Evolutionary conservation across 2,113 vertebrate genomes (phyloP).

Genomic region (Budorcas taxicolor): DNA sequence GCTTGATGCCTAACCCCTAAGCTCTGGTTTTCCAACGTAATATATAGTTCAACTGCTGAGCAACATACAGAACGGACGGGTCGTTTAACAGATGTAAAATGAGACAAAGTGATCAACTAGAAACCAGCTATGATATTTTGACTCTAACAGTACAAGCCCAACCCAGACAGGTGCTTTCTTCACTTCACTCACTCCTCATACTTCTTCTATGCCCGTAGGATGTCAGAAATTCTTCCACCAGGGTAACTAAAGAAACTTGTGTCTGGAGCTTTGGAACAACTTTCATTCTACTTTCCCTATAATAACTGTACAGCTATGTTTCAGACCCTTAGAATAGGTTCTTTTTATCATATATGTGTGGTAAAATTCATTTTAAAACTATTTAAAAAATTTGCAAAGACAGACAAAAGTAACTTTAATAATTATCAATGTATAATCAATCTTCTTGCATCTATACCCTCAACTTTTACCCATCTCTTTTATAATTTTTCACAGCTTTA

Average conservation of each 20-base stretch:
- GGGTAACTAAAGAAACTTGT: background rate
- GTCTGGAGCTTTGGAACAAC: background rate
- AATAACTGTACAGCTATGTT: background rate
- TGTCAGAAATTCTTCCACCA: background rate
- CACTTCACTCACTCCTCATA: background rate
- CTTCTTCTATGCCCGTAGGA: background rate
- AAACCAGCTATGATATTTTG: background rate
- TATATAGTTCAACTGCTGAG: background rate
- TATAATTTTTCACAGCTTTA: background rate
- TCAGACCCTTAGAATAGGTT: background rate
- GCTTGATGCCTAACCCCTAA: background rate
- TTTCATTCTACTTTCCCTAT: background rate
- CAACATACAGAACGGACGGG: background rate
- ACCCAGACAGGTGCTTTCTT: background rate
- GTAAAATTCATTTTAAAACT: background rate
- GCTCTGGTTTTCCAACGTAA: background rate
- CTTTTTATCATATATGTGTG: background rate
- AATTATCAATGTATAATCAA: background rate
- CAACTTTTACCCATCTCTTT: background rate
- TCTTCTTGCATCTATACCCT: background rate
- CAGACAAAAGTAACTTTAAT: background rate
- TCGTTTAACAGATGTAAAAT: background rate
- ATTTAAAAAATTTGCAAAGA: background rate
- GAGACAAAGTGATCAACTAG: background rate
- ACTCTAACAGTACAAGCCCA: background rate